Conservation (phyloP, 1,140 invertebrate genomes). For the Teleopsis dalmanni region DNA sequence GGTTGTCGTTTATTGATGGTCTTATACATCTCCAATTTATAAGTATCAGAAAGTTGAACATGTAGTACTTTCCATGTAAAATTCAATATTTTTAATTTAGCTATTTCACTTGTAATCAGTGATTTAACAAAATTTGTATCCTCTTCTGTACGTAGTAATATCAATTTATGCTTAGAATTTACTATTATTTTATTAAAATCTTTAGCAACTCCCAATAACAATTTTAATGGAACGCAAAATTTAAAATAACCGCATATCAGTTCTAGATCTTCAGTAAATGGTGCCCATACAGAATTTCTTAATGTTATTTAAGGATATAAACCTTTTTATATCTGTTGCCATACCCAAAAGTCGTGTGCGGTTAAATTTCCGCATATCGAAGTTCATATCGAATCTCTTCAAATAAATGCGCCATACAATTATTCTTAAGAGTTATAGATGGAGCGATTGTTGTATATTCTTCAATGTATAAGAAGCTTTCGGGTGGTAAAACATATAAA, state of each 20-base stretch:
- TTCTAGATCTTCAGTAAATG: background rate
- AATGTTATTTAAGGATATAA: too few species aligned
- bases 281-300: too few species aligned
- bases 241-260: conserved; percentile 22
- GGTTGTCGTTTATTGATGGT: too few species aligned
- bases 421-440: conserved; percentile 31
- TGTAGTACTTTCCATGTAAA: conserved; percentile 14
- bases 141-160: conserved; percentile 35
- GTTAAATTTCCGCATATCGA: conserved; percentile 44
- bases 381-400: conserved; percentile 46
- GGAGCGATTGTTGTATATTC: conserved; percentile 17
- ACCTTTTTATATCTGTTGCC: too few species aligned
- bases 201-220: conserved; percentile 44
- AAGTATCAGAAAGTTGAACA: conserved; percentile 7
- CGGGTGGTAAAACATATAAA: conserved; percentile 29
- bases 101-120: background rate
- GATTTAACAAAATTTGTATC: conserved; percentile 20
- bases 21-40: conserved; percentile 1
- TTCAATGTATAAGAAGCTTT: conserved; percentile 33
- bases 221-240: conserved; percentile 42
- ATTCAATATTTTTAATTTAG: conserved; percentile 20
- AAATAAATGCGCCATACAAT: conserved; percentile 42
- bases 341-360: conserved; percentile 38
- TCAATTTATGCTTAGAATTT: conserved; percentile 45
- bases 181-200: conserved; percentile 46